A percentile compares a stretch with the other conserved stretches of the same genome.
Conservation (phyloP, 2,113 vertebrate species). For the Platysteira castanea region DNA sequence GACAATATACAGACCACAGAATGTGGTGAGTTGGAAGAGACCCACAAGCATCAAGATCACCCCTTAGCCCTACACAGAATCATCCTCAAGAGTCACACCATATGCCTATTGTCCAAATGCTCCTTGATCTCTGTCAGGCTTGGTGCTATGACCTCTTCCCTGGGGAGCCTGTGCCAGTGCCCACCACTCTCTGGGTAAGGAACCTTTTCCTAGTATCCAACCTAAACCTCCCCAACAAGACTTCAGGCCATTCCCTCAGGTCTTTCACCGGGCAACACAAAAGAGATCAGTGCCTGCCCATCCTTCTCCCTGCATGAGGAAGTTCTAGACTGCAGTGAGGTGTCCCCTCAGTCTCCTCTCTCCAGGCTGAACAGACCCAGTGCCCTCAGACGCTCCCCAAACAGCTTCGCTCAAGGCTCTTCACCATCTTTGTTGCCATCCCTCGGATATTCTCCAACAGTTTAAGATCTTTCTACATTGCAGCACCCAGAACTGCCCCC, state of each 20-base stretch:
- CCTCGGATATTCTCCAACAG: neutral
- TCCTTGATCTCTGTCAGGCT: neutral
- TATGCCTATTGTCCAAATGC: neutral
- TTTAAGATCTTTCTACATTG: neutral
- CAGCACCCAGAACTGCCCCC: fast-evolving
- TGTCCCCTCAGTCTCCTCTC: neutral
- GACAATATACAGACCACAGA: neutral
- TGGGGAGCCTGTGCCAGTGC: no score
- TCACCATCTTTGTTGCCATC: neutral
- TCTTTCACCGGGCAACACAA: neutral
- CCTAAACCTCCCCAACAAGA: neutral
- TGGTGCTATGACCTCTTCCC: neutral
- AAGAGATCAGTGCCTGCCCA: neutral
- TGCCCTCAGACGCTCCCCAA: neutral
- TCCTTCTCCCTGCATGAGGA: neutral
- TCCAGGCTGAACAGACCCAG: neutral
- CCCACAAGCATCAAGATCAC: neutral
- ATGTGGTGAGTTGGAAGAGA: neutral
- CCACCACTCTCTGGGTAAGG: neutral
- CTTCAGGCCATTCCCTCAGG: neutral
- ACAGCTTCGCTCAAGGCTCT: fast-evolving
- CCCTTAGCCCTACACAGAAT: neutral
- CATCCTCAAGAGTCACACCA: neutral
- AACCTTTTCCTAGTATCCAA: neutral
- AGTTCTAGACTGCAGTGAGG: neutral